These are phyloP conservation scores for Perizoma affinitatum DNA, from an alignment of 2,888 invertebrate genomes.

Conservation along the genomic window DNA sequence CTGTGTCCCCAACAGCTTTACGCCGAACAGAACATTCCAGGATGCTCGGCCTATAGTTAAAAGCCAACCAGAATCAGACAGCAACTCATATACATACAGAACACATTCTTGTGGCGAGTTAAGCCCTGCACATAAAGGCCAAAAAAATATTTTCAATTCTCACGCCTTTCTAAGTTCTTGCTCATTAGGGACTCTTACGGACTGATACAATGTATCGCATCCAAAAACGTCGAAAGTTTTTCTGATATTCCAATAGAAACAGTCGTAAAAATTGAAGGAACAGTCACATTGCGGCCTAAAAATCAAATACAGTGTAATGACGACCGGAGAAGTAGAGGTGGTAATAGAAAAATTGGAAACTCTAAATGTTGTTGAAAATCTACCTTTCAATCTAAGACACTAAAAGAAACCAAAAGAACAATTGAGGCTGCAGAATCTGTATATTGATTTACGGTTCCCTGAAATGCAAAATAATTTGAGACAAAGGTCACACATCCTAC, in stretches of 20 bases:
- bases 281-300: slow-evolving; percentile 87
- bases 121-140: slow-evolving; percentile 85
- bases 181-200: slow-evolving; percentile 96
- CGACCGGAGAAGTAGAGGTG: slow-evolving; percentile 94
- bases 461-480: slow-evolving; percentile 94
- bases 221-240: slow-evolving; percentile 61
- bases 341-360: slow-evolving; percentile 86
- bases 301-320: slow-evolving; percentile 88
- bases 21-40: slow-evolving; percentile 12
- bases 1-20: slow-evolving; percentile 15
- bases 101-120: slow-evolving; percentile 96
- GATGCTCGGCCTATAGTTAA: slow-evolving; percentile 18
- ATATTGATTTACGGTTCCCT: slow-evolving; percentile 90
- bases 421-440: slow-evolving; percentile 88
- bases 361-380: slow-evolving; percentile 86
- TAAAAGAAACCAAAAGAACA: slow-evolving; percentile 92
- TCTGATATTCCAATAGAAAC: slow-evolving; percentile 83
- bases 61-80: slow-evolving; percentile 35
- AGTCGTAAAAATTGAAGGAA: slow-evolving; percentile 87
- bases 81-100: slow-evolving; percentile 83
- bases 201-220: slow-evolving; percentile 89
- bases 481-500: slow-evolving; percentile 90
- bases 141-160: slow-evolving; percentile 90
- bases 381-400: slow-evolving; percentile 90
- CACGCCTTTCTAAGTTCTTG: slow-evolving; percentile 92